Conservation (phyloP, 2,113 vertebrate species). For the Typhlomys cinereus region DNA sequence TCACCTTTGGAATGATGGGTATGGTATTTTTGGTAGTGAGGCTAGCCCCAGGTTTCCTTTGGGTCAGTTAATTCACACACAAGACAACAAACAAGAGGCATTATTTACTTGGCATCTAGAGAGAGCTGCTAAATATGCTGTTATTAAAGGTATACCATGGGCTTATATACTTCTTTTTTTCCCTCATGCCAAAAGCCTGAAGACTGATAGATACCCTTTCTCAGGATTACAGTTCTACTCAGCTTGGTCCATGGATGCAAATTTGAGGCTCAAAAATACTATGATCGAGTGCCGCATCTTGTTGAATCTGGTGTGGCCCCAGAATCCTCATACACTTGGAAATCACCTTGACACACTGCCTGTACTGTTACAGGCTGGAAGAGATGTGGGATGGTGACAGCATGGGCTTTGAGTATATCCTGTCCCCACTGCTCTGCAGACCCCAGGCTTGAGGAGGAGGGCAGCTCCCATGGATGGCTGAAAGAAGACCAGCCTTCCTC, state of each 20-base stretch:
- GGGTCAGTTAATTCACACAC: neutral
- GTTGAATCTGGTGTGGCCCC: too few relatives aligned
- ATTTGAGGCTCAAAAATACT: constrained; percentile 18
- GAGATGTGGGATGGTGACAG: too few relatives aligned
- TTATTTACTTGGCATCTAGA: neutral
- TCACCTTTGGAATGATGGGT: neutral
- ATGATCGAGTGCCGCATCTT: neutral
- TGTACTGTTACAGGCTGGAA: too few relatives aligned
- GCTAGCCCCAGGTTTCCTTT: neutral
- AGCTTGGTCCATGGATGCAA: neutral
- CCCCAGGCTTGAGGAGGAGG: too few relatives aligned
- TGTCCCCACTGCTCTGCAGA: too few relatives aligned
- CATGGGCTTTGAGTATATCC: too few relatives aligned
- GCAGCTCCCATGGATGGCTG: too few relatives aligned
- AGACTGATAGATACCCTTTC: neutral
- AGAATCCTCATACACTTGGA: too few relatives aligned
- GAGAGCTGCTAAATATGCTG: neutral
- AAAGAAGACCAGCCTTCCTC: too few relatives aligned
- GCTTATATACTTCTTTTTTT: neutral
- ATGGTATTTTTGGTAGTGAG: neutral
- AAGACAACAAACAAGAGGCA: neutral
- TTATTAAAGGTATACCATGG: constrained; percentile 17
- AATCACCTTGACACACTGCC: too few relatives aligned
- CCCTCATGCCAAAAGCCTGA: neutral
- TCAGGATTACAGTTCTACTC: neutral